phyloP scores from a whole-genome alignment of 1,140 invertebrate species.

The Parasteatoda tepidariorum region DNA sequence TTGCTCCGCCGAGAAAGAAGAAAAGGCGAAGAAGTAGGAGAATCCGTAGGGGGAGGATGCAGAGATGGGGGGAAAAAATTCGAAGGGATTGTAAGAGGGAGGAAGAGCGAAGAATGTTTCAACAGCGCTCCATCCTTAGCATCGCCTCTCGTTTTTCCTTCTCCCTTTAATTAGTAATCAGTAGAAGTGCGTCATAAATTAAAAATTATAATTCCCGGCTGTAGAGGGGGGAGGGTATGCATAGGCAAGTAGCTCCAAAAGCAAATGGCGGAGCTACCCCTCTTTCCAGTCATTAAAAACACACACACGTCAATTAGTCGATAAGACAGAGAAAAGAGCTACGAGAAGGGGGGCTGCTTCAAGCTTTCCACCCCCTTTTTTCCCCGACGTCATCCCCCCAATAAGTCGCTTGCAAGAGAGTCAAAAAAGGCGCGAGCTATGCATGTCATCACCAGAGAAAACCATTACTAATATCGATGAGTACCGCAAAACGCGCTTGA shows the following conservation, averaged over 20 bases:
- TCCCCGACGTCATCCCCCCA: neutral
- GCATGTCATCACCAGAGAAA: constrained; percentile 55
- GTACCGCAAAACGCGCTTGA: constrained; percentile 19
- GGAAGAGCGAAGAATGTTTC: neutral
- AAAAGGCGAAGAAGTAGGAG: constrained; percentile 4
- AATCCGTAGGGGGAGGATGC: constrained; percentile 3
- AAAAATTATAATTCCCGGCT: constrained; percentile 61
- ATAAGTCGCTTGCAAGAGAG: constrained; percentile 7
- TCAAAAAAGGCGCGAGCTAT: constrained; percentile 58
- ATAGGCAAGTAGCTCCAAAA: constrained; percentile 58
- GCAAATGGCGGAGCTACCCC: constrained; percentile 41
- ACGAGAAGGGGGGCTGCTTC: neutral
- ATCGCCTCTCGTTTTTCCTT: constrained; percentile 55
- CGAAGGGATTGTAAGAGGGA: neutral
- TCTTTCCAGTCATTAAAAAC: constrained; percentile 58
- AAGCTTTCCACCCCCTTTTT: neutral
- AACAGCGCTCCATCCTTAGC: constrained; percentile 6
- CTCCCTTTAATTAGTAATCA: constrained; percentile 61
- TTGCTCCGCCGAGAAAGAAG: constrained; percentile 29
- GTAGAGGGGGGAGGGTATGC: constrained; percentile 30
- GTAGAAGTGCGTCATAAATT: constrained; percentile 61
- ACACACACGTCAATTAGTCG: constrained; percentile 62
- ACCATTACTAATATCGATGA: constrained; percentile 59
- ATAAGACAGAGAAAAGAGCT: constrained; percentile 55
- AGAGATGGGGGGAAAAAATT: neutral